phyloP scores from a whole-genome alignment of 2,113 vertebrate genomes.

The Cranoglanis bouderius region DNA sequence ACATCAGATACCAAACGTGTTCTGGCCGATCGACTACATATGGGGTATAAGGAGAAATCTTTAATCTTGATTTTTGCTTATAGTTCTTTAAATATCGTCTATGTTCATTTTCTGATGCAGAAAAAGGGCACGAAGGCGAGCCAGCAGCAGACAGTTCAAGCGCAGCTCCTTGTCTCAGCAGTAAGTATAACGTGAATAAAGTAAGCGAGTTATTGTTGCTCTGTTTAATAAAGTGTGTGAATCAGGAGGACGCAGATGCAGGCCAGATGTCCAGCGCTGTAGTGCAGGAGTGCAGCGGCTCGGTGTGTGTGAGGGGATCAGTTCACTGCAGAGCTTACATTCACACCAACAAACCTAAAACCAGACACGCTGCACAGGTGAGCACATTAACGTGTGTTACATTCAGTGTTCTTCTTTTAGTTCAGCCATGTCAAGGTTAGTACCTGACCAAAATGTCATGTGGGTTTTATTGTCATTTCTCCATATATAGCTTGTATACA shows the following conservation, averaged over 20 bases:
- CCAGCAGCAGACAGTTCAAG: slow-evolving; percentile 71
- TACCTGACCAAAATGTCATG: neutral
- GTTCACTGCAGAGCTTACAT: slow-evolving; percentile 86
- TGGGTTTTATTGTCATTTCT: neutral
- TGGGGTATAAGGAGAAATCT: neutral
- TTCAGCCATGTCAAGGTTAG: neutral
- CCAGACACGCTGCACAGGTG: slow-evolving; percentile 86
- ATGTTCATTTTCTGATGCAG: slow-evolving; percentile 62
- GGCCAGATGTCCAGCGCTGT: slow-evolving; percentile 69
- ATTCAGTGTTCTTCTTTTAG: neutral
- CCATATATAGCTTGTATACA: neutral
- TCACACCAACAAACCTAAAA: slow-evolving; percentile 86
- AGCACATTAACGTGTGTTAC: neutral
- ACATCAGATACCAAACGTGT: neutral
- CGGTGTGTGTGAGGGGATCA: slow-evolving; percentile 78
- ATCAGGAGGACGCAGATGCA: slow-evolving; percentile 63
- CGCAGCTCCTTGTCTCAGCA: slow-evolving; percentile 78
- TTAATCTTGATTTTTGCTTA: neutral
- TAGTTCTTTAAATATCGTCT: neutral
- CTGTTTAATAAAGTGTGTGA: slow-evolving; percentile 24
- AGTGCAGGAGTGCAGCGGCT: slow-evolving; percentile 80
- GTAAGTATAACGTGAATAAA: slow-evolving; percentile 68
- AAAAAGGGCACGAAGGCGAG: slow-evolving; percentile 76
- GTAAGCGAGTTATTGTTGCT: neutral
- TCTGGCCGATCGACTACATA: neutral